A percentile compares a stretch with the other conserved stretches of the same genome.
These are phyloP conservation scores for Acrobasis consociella DNA, from an alignment of 2,888 invertebrate genomes.

Conservation along the genomic window DNA sequence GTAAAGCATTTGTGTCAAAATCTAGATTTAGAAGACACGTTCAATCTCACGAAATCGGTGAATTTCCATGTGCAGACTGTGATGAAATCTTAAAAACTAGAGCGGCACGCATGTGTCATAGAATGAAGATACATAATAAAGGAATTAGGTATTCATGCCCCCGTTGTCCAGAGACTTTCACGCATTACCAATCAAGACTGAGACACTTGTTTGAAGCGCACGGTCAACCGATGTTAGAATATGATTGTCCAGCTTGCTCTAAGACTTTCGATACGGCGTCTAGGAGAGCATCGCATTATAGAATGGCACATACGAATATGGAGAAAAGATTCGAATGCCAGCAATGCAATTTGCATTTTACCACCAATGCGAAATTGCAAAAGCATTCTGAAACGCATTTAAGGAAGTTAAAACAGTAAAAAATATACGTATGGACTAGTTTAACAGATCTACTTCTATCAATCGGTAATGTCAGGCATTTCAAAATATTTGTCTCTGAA, in stretches of 20 bases:
- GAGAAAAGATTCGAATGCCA: conserved; percentile 51
- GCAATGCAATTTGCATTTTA: conserved; percentile 52
- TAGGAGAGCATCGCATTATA: conserved; percentile 60
- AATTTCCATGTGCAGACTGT: conserved; percentile 67
- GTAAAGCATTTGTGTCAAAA: conserved; percentile 69
- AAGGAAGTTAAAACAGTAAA: conserved; percentile 31
- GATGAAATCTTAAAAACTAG: conserved; percentile 57
- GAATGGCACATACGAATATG: conserved; percentile 48
- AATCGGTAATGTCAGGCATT: too few species aligned
- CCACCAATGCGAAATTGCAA: conserved; percentile 53
- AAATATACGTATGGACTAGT: background rate
- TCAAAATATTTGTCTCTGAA: too few species aligned
- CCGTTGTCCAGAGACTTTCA: conserved; percentile 64
- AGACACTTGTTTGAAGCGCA: conserved; percentile 67
- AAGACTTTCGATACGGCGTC: conserved; percentile 61
- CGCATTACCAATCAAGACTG: conserved; percentile 60
- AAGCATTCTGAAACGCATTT: conserved; percentile 55
- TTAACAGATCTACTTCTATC: background rate
- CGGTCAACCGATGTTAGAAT: conserved; percentile 52
- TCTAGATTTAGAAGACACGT: conserved; percentile 67
- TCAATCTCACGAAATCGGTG: conserved; percentile 64
- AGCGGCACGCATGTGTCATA: conserved; percentile 61
- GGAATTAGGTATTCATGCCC: conserved; percentile 69
- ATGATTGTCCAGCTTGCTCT: conserved; percentile 55
- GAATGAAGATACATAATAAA: conserved; percentile 58